Evolutionary conservation across 2,888 invertebrate genomes (phyloP).

Genomic region (Ceramica pisi): DNA sequence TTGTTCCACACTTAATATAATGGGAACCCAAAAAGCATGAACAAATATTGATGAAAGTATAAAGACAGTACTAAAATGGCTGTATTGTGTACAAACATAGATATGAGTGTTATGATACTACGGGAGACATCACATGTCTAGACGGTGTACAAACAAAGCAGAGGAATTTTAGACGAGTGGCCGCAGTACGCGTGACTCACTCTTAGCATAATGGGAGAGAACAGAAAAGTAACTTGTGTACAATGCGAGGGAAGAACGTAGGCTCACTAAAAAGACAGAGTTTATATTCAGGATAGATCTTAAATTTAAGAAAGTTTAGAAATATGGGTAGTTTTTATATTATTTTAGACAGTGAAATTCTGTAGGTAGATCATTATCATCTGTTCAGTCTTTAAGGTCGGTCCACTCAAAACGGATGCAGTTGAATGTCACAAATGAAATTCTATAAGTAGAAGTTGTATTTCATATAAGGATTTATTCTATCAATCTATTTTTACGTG

Average conservation of each 20-base stretch:
- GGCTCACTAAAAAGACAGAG: background rate
- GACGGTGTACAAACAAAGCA: conserved; percentile 54
- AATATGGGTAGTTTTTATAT: background rate
- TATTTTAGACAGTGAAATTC: background rate
- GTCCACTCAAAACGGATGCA: too few relatives aligned
- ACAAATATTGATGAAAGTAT: background rate
- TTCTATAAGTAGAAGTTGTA: too few relatives aligned
- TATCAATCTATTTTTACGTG: too few relatives aligned
- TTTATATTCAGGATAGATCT: background rate
- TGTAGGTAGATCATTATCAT: background rate
- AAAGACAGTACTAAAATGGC: background rate
- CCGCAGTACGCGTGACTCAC: conserved; percentile 53
- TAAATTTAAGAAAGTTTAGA: background rate
- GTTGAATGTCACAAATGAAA: too few relatives aligned
- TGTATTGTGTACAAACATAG: conserved; percentile 5
- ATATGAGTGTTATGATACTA: conserved; percentile 14
- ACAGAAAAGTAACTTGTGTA: conserved; percentile 17
- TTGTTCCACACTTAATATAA: background rate
- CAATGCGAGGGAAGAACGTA: background rate
- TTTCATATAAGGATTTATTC: too few relatives aligned
- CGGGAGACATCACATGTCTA: conserved; percentile 43
- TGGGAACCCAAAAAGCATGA: background rate
- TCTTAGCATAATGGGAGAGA: background rate
- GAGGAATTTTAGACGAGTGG: conserved; percentile 37
- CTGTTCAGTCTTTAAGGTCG: too few relatives aligned